These are phyloP conservation scores for Cataglyphis altisquamis DNA, from an alignment of 2,888 invertebrate species.

Conservation along the genomic window DNA sequence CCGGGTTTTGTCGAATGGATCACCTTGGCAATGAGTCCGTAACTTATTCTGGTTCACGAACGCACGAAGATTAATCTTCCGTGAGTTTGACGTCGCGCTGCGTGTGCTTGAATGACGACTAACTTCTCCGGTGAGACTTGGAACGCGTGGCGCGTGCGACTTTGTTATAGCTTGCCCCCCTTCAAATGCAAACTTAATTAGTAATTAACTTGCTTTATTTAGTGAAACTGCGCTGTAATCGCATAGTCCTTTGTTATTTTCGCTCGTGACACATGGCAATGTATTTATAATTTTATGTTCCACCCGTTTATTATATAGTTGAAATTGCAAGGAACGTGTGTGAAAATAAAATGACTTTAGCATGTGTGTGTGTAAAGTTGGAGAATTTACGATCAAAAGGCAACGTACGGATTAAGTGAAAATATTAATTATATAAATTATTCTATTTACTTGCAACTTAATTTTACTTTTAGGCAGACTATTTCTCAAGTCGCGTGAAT, in stretches of 20 bases:
- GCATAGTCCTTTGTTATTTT: slow-evolving; percentile 1
- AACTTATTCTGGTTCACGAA: slow-evolving; percentile 75
- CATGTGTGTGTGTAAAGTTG: background rate
- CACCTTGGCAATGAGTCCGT: slow-evolving; percentile 78
- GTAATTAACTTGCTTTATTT: slow-evolving; percentile 40
- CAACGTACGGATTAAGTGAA: background rate
- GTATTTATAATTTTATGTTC: slow-evolving; percentile 7
- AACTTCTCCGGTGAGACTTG: slow-evolving; percentile 8
- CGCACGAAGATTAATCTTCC: slow-evolving; percentile 72
- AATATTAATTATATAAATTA: background rate
- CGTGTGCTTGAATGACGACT: background rate
- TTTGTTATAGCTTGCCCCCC: slow-evolving; percentile 20
- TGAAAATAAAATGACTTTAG: background rate
- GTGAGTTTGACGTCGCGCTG: slow-evolving; percentile 34
- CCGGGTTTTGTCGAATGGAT: slow-evolving; percentile 68
- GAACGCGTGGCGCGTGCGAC: slow-evolving; percentile 13
- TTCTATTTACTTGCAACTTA: background rate
- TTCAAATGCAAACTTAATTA: slow-evolving; percentile 31
- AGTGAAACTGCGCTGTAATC: background rate
- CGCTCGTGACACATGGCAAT: background rate
- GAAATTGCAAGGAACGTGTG: background rate
- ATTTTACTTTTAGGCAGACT: background rate
- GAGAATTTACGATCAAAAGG: background rate
- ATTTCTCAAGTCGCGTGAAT: background rate
- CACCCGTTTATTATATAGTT: background rate